These are phyloP conservation scores for Synchiropus splendidus DNA, from an alignment of 2,113 vertebrate genomes.

Conservation along the genomic window DNA sequence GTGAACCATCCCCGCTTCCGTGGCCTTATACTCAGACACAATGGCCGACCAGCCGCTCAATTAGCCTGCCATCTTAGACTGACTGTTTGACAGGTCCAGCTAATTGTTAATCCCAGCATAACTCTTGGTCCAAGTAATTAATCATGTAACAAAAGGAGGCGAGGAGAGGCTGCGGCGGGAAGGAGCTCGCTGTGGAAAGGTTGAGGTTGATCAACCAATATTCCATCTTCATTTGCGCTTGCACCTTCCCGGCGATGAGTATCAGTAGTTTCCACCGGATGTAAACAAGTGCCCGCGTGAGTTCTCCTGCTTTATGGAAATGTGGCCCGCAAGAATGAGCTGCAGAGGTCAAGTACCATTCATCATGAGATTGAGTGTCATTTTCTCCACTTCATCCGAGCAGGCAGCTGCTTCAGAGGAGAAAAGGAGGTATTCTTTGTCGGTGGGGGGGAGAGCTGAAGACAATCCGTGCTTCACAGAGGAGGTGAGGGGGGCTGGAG, in stretches of 20 bases:
- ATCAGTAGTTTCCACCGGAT: conserved; percentile 6
- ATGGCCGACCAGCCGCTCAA: conserved; percentile 86
- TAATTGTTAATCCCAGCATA: conserved; percentile 91
- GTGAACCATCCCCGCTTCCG: conserved; percentile 52
- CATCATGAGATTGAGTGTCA: conserved; percentile 95
- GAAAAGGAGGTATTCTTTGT: conserved; percentile 65
- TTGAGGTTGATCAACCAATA: conserved; percentile 69
- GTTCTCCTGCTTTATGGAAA: conserved; percentile 51
- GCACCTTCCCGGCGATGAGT: conserved; percentile 41
- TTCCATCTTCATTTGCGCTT: conserved; percentile 73
- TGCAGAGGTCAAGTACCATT: conserved; percentile 91
- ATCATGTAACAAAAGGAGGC: conserved; percentile 85
- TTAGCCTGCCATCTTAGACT: conserved; percentile 85
- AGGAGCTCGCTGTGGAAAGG: conserved; percentile 26
- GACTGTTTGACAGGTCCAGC: conserved; percentile 86
- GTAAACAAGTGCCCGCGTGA: conserved; percentile 40
- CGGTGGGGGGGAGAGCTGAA: conserved; percentile 67
- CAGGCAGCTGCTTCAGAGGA: conserved; percentile 77
- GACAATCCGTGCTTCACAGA: conserved; percentile 80
- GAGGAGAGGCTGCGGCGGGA: conserved; percentile 67
- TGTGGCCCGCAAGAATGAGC: conserved; percentile 65
- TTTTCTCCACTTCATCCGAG: conserved; percentile 82
- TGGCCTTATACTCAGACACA: conserved; percentile 73
- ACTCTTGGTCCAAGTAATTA: conserved; percentile 91
- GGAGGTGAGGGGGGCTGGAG: conserved; percentile 33